A percentile compares a stretch with the other conserved stretches of the same genome.
Conservation (phyloP, 1,140 invertebrate genomes). For the Ceratina australensis region DNA sequence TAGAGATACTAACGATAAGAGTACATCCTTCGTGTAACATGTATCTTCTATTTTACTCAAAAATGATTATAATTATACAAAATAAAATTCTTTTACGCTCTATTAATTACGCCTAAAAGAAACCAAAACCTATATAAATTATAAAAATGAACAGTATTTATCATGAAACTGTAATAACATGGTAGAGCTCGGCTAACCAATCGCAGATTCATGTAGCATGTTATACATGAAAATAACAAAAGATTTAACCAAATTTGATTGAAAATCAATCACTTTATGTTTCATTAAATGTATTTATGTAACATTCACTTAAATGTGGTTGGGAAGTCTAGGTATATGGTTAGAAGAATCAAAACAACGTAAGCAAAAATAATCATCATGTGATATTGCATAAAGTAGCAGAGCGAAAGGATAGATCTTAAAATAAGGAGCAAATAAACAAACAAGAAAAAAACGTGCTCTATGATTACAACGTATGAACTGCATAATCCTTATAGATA, state of each 20-base stretch:
- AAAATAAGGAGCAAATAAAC: constrained; percentile 6
- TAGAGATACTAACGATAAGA: no score
- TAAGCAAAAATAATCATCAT: constrained; percentile 12
- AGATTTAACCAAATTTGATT: not conserved
- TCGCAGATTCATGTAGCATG: not conserved
- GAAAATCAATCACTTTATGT: not conserved
- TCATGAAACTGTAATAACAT: not conserved
- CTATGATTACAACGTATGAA: constrained; percentile 20
- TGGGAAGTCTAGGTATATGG: constrained; percentile 5
- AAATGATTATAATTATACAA: not conserved
- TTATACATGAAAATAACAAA: not conserved
- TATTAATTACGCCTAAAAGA: no score
- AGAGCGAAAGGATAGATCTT: not conserved
- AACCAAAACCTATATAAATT: not conserved
- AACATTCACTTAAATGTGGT: constrained; percentile 1
- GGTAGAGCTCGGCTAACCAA: no score
- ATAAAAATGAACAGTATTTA: constrained; percentile 19
- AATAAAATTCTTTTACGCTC: not conserved
- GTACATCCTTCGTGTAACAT: no score
- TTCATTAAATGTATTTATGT: constrained; percentile 1
- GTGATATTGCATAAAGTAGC: not conserved
- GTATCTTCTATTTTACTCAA: not conserved
- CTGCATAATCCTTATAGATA: constrained; percentile 26
- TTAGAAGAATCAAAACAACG: constrained; percentile 38
- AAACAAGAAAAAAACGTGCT: constrained; percentile 10